Conservation (phyloP, 2,888 invertebrate genomes). For the Ceramica pisi region DNA sequence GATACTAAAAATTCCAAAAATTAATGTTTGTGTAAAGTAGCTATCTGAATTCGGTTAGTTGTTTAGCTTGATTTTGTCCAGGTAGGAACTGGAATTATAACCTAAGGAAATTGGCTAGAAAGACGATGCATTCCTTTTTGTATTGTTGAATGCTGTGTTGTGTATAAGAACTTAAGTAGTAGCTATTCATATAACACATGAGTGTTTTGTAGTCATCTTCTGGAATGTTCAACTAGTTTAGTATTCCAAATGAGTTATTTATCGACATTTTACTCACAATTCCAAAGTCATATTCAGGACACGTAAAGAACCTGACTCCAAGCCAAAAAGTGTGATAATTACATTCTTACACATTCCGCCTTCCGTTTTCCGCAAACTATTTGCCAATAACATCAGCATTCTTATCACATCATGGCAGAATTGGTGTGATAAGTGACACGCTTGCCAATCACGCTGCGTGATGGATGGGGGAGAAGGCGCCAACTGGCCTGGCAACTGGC, state of each 20-base stretch:
- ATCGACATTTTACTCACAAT: slow-evolving; percentile 1
- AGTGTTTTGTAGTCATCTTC: not conserved
- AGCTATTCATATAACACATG: not conserved
- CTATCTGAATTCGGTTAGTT: not conserved
- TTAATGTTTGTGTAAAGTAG: not conserved
- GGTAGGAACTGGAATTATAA: not conserved
- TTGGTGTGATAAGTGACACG: slow-evolving; percentile 45
- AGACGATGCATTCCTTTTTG: not conserved
- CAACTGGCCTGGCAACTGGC: slow-evolving; percentile 67
- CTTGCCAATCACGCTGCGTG: slow-evolving; percentile 70
- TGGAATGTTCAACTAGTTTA: not conserved
- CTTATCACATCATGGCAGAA: slow-evolving; percentile 39
- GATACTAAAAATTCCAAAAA: too few species aligned
- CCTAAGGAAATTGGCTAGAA: not conserved
- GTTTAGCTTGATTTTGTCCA: not conserved
- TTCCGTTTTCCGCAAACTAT: slow-evolving; percentile 58
- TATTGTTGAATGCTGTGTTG: not conserved
- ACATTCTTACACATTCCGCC: slow-evolving; percentile 35
- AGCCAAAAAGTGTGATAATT: slow-evolving; percentile 44
- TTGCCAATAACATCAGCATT: slow-evolving; percentile 53
- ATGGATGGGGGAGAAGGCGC: slow-evolving; percentile 75
- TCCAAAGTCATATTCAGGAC: slow-evolving; percentile 30
- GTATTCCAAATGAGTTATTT: not conserved
- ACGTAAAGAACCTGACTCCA: slow-evolving; percentile 31
- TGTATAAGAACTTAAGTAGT: not conserved